Percentiles rank a stretch among this genome's conserved stretches.
Conservation (phyloP, 1,140 invertebrate genomes). For the Brachionus sp. region DNA sequence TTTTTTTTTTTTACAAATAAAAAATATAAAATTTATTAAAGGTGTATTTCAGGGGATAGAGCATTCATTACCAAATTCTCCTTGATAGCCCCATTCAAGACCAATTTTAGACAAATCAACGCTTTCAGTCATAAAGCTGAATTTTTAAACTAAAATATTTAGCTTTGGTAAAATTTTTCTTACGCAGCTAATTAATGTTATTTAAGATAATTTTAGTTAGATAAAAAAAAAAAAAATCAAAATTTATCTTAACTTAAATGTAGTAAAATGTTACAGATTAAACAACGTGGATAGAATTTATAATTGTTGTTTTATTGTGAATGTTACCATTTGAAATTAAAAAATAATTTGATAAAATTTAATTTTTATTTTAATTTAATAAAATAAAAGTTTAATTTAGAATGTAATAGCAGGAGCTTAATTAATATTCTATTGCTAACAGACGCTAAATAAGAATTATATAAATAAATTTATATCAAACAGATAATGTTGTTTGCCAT, state of each 20-base stretch:
- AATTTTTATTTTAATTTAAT: background rate
- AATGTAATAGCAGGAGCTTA: background rate
- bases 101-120: conserved; percentile 18
- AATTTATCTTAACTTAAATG: background rate
- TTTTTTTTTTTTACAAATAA: background rate
- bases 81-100: conserved; percentile 1
- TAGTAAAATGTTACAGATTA: background rate
- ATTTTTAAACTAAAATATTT: no score
- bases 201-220: background rate
- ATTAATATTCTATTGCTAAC: background rate
- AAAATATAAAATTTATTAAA: background rate
- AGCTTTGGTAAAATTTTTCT: background rate
- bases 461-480: background rate
- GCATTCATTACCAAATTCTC: background rate
- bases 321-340: background rate
- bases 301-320: background rate
- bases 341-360: background rate
- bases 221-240: background rate
- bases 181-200: background rate
- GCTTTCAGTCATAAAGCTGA: background rate
- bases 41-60: background rate
- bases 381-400: no score
- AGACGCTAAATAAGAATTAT: background rate
- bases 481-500: background rate
- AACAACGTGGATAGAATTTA: background rate